Conservation (phyloP, 2,797 vertebrate species). For the Eospalax fontanierii region DNA sequence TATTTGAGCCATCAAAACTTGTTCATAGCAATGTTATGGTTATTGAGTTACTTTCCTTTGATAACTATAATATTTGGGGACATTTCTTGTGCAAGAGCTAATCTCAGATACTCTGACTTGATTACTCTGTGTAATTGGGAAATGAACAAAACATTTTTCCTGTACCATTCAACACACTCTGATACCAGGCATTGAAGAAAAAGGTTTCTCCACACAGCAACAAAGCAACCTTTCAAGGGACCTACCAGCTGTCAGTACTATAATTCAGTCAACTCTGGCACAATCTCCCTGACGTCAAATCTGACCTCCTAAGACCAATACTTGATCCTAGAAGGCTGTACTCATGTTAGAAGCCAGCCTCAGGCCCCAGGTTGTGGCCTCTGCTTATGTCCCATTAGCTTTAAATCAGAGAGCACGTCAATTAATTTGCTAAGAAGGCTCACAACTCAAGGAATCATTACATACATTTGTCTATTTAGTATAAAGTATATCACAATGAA, state of each 20-base stretch:
- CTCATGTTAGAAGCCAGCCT: neutral
- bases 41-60: slow-evolving; percentile 35
- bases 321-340: neutral
- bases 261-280: neutral
- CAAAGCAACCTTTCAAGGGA: neutral
- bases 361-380: neutral
- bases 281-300: neutral
- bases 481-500: neutral
- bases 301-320: neutral
- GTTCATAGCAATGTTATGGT: neutral
- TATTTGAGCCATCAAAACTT: slow-evolving; percentile 45
- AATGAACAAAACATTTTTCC: neutral
- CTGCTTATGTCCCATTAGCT: neutral
- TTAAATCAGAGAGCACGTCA: neutral
- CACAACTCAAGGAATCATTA: neutral
- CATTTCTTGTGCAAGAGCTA: neutral
- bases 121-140: neutral
- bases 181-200: neutral
- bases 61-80: neutral
- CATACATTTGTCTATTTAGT: neutral
- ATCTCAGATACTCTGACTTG: slow-evolving; percentile 33
- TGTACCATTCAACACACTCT: neutral
- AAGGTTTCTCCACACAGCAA: neutral
- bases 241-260: neutral
- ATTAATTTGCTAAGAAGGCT: neutral